Evolutionary conservation across 2,888 invertebrate species (phyloP).

Genomic region (Spisula solida): DNA sequence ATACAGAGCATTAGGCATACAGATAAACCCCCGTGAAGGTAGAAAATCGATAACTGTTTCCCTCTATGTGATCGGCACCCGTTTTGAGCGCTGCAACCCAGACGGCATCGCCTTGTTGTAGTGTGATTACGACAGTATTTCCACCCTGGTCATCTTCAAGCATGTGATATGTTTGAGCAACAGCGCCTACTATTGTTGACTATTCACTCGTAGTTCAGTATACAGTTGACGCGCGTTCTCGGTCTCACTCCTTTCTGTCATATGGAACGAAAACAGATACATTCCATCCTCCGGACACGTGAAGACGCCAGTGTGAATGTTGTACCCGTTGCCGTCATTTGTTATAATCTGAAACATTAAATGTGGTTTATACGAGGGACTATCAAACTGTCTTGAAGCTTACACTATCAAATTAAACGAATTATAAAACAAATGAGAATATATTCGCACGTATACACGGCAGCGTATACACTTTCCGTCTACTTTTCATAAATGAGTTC

Average conservation of each 20-base stretch:
- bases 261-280: constrained; percentile 30
- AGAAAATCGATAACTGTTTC: background rate
- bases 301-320: constrained; percentile 37
- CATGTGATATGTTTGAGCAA: constrained; percentile 6
- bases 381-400: too few species aligned
- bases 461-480: too few species aligned
- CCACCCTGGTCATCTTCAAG: constrained; percentile 38
- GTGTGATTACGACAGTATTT: constrained; percentile 24
- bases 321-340: constrained; percentile 43
- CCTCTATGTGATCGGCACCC: constrained; percentile 15
- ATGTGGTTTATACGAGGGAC: too few species aligned
- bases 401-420: too few species aligned
- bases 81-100: constrained; percentile 7
- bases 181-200: background rate
- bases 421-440: too few species aligned
- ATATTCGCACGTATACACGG: too few species aligned
- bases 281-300: constrained; percentile 37
- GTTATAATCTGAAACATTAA: constrained; percentile 57
- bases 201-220: constrained; percentile 18
- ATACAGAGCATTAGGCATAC: constrained; percentile 23
- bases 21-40: constrained; percentile 37
- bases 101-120: constrained; percentile 12
- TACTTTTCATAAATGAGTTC: too few species aligned
- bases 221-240: background rate
- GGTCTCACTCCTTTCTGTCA: background rate